Evolutionary conservation across 1,140 invertebrate species (phyloP).

Genomic region (Ooceraea biroi): DNA sequence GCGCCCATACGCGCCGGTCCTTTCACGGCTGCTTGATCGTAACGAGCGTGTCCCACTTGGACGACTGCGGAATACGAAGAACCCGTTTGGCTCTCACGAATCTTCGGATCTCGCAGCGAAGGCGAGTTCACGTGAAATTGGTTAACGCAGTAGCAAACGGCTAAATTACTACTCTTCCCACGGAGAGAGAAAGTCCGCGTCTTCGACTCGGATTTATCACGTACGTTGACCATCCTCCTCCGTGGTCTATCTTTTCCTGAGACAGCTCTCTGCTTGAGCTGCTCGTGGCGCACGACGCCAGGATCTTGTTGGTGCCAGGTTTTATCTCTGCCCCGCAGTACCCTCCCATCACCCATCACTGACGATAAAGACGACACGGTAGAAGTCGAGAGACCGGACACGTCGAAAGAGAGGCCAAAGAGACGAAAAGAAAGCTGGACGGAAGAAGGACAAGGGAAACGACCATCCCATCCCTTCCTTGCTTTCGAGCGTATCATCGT

Average conservation of each 20-base stretch:
- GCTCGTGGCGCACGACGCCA: constrained; percentile 15
- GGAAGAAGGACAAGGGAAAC: constrained; percentile 21
- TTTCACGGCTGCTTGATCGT: background rate
- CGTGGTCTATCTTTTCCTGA: constrained; percentile 56
- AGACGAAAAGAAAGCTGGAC: constrained; percentile 29
- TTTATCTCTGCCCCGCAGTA: constrained; percentile 14
- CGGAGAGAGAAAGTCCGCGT: background rate
- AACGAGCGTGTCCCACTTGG: background rate
- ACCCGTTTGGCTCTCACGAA: background rate
- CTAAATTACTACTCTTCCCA: constrained; percentile 15
- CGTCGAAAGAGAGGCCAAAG: constrained; percentile 1
- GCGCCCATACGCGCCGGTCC: background rate
- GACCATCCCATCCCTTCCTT: constrained; percentile 25
- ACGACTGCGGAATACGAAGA: background rate
- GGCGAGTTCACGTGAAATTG: too few relatives aligned
- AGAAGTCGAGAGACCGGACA: constrained; percentile 38
- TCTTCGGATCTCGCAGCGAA: background rate
- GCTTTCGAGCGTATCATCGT: constrained; percentile 26
- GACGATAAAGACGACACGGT: constrained; percentile 47
- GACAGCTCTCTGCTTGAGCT: background rate
- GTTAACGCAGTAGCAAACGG: background rate
- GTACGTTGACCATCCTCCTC: constrained; percentile 42
- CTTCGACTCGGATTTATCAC: constrained; percentile 47
- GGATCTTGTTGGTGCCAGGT: constrained; percentile 47
- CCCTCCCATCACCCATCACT: background rate